Percentiles rank a stretch among this genome's conserved stretches.
Evolutionary conservation across 2,797 vertebrate species (phyloP).

Genomic region (Pangasius larnaudii): DNA sequence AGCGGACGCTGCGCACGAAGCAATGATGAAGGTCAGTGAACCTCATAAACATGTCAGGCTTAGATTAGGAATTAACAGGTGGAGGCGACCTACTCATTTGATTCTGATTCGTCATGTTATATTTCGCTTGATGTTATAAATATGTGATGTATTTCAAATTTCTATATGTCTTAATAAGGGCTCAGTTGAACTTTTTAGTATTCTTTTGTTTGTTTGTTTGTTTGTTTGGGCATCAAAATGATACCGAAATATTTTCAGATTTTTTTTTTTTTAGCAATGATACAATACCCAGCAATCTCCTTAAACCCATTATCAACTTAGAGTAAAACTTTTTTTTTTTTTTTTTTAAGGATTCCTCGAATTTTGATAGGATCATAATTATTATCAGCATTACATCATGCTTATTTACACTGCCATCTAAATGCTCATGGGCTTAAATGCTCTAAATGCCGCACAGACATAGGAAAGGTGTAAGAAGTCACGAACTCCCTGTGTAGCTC

Average conservation of each 20-base stretch:
- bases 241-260: not conserved
- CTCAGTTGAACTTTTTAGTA: not conserved
- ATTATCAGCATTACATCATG: not conserved
- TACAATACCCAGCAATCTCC: too few relatives aligned
- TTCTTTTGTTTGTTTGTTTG: not conserved
- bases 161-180: not conserved
- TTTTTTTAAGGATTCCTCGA: not conserved
- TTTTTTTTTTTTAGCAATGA: not conserved
- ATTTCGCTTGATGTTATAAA: not conserved
- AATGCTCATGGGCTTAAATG: too few relatives aligned
- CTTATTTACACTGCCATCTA: not conserved
- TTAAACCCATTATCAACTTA: not conserved
- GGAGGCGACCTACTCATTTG: not conserved
- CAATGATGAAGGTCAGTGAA: conserved; percentile 56
- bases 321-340: not conserved
- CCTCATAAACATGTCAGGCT: not conserved
- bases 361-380: not conserved
- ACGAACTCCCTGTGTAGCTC: not conserved
- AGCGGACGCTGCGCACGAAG: conserved; percentile 29
- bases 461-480: not conserved
- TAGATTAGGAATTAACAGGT: not conserved
- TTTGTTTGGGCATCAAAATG: not conserved
- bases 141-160: too few relatives aligned
- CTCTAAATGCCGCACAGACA: not conserved
- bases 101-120: not conserved